These are phyloP conservation scores for Styela clava DNA, from an alignment of 23 tunicate genomes.

Conservation along the genomic window DNA sequence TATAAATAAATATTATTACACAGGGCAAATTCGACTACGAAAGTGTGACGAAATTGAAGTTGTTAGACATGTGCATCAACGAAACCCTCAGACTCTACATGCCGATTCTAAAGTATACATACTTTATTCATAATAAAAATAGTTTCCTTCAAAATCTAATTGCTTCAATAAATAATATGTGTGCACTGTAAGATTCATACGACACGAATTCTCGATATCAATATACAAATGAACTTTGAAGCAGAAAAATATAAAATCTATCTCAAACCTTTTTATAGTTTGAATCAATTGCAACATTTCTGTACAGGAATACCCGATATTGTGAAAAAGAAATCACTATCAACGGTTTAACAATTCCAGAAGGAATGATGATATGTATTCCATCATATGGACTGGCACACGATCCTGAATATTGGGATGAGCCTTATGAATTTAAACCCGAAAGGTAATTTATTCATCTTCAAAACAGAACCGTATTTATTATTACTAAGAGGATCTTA, in stretches of 20 bases:
- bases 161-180: too few relatives aligned
- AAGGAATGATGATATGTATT: constrained; percentile 36
- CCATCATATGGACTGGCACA: constrained; percentile 57
- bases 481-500: too few relatives aligned
- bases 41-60: constrained; percentile 6
- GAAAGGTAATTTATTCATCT: constrained; percentile 70
- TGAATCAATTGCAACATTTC: not conserved
- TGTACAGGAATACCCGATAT: constrained; percentile 49
- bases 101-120: constrained; percentile 33
- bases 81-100: constrained; percentile 20
- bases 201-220: too few relatives aligned
- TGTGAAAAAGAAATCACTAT: constrained; percentile 53
- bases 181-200: too few relatives aligned
- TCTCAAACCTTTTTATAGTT: too few relatives aligned
- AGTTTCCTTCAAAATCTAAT: too few relatives aligned
- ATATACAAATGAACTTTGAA: too few relatives aligned
- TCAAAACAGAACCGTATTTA: too few relatives aligned
- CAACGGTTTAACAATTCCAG: constrained; percentile 54
- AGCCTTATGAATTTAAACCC: constrained; percentile 68
- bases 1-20: too few relatives aligned
- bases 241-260: too few relatives aligned
- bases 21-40: constrained; percentile 43
- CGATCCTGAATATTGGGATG: constrained; percentile 85
- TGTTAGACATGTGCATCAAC: constrained; percentile 23
- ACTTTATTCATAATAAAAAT: too few relatives aligned